Base-by-base conservation (phyloP, 2,888 invertebrate species). In the Philereme transversata region DNA sequence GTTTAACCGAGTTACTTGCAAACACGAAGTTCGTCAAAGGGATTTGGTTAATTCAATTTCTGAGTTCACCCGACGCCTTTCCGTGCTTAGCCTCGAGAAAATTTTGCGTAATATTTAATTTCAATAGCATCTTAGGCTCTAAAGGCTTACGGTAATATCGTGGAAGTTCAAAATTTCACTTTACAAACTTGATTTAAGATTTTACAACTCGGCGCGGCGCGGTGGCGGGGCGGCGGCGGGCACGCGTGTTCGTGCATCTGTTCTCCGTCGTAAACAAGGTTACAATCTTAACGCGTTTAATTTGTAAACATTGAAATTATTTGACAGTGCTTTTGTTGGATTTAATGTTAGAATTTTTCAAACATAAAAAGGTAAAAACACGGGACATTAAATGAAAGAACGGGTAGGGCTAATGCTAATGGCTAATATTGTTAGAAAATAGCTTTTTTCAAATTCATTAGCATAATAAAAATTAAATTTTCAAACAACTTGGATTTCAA, bases 31-130 rank as follows among this genome's bases (percentile, higher is more conserved):
- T 83, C 78, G 79, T 85, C 84, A 85, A 85, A 85, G 82, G 82
- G 84, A 83, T 82, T 83, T 80, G 77, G 81, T 80, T 86, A 86
- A 86, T 86, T 86, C 81, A 84, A 84, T 86, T 85, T 83, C 79
- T 75, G 79, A 84, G 84, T 85, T 84, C 83, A 77, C 72, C 76
- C 79, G 76, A 81, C 81, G 81, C 78, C 81, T 79, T 82, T 74
- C 74, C 74, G 71, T 79, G 76, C 77, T 79, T 76, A 78, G 77
- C 77, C 79, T 73, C 76, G 77, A 80, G 85, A 82, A 83, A 83
- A 84, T 84, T 70, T 84, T 79, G 78, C 78, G 77, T 82, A 81
- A 83, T 84, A 82, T 83, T 86, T 83, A 83, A 84, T 84, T 82
- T 80, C 80, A 82, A 83, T 81, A 82, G 74, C 82, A 81, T 77